Percentiles rank a stretch among this genome's conserved stretches.
Conservation (phyloP, 2,797 vertebrate species). For the Mus spretus region DNA sequence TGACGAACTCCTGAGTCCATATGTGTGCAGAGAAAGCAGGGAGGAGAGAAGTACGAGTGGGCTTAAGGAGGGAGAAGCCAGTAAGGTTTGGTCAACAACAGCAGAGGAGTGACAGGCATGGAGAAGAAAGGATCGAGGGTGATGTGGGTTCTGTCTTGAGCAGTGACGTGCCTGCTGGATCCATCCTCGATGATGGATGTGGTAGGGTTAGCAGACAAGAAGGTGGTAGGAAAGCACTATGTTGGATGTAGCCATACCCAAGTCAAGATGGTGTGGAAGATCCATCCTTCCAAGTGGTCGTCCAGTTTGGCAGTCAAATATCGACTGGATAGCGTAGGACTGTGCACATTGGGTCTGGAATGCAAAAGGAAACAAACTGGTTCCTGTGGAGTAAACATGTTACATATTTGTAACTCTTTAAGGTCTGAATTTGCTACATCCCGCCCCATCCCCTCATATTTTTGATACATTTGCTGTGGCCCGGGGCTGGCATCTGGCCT, state of each 20-base stretch:
- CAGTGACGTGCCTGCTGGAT: neutral
- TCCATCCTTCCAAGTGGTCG: too few relatives aligned
- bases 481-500: neutral
- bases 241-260: neutral
- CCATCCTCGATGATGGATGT: neutral
- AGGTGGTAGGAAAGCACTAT: neutral
- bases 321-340: fast-evolving
- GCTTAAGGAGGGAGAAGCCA: neutral
- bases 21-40: neutral
- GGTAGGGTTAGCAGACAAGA: neutral
- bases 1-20: neutral
- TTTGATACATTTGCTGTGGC: neutral
- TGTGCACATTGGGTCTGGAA: neutral
- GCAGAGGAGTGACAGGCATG: neutral
- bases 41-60: neutral
- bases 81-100: fast-evolving
- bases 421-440: neutral
- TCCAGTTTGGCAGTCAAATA: neutral
- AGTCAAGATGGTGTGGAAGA: fast-evolving
- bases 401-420: neutral
- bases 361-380: too few relatives aligned
- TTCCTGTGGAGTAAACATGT: neutral
- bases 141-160: neutral
- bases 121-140: neutral
- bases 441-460: neutral